Base-by-base conservation (phyloP, 2,888 invertebrate species). In the Sesia apiformis region DNA sequence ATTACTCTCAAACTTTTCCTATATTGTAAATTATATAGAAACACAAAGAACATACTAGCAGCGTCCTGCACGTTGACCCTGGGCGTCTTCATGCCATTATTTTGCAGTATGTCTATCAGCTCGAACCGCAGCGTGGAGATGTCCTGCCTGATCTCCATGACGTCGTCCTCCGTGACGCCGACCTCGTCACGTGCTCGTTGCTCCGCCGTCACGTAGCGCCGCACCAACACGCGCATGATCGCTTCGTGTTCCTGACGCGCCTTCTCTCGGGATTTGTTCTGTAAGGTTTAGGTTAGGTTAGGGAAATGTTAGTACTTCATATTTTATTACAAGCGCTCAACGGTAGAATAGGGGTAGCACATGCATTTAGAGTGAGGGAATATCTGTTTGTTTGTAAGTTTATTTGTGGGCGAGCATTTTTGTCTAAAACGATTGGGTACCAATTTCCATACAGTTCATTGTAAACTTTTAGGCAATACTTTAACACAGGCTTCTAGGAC, bases 71-170 rank as follows among this genome's bases (percentile, higher is more conserved):
- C 78, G 57, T 93, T 93, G 54, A 95, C 81, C 61, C 92, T 90
- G 0, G 96, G 96, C 0, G 96, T 96, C 62, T 92, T 91, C 94
- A 96, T 96, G 53, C 96, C 97, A 72, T 98, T 98, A 64, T 94
- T 94, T 55, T 93, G 91, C 6, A 98, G 92, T 68, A 98, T 97
- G 70, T 98, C 97, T 55, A 98, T 93, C 38, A 98, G 90, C 74
- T 98, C 98, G 78, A 95, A 98, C 60, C 97, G 91, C 62, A 98
- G 91, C 4, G 97, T 95, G n/a, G 97, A 97, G 60, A 98, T 97
- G 76, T 98, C 98, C 74, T 98, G 98, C 66, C 98, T 93, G 69
- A 98, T 97, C 90, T 99, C 99, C 93, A 98, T 98, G 61, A 99
- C 96, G 80, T 99, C 98, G 81, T 99, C 99, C 76, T 98, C 98